Evolutionary conservation across 2,113 vertebrate species (phyloP).

Genomic region (Prunella fulvescens): DNA sequence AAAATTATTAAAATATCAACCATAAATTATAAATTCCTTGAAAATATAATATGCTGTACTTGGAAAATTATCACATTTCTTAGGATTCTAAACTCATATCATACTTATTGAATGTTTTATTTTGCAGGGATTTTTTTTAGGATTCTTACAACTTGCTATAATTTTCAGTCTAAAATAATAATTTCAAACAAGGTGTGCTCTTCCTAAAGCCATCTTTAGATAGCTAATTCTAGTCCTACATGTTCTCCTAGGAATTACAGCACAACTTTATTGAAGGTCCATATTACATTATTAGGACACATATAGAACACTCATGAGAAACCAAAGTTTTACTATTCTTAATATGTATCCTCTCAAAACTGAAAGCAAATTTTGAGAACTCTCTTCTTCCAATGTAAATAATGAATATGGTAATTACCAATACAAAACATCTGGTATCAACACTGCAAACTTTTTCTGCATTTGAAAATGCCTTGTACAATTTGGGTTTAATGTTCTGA

Average conservation of each 20-base stretch:
- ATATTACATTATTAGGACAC: neutral
- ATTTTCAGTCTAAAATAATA: neutral
- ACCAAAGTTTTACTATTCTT: neutral
- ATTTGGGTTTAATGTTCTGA: neutral
- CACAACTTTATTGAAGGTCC: neutral
- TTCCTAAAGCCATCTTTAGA: neutral
- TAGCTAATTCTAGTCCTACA: neutral
- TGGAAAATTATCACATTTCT: neutral
- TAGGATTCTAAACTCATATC: neutral
- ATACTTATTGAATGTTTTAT: neutral
- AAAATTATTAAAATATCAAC: neutral
- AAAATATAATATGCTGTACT: neutral
- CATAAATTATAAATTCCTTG: neutral
- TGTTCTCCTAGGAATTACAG: neutral
- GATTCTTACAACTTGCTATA: neutral
- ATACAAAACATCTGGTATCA: neutral
- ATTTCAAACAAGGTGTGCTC: neutral
- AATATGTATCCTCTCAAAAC: neutral
- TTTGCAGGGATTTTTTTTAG: neutral
- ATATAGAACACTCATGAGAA: neutral
- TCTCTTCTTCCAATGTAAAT: neutral
- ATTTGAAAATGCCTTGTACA: neutral
- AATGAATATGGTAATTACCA: neutral
- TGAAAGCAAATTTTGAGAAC: neutral
- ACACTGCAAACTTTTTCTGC: neutral